Evolutionary conservation across 1,140 invertebrate species (phyloP), one percentile per base, ranked within the genome.

Genomic region (Diuraphis noxia): DNA sequence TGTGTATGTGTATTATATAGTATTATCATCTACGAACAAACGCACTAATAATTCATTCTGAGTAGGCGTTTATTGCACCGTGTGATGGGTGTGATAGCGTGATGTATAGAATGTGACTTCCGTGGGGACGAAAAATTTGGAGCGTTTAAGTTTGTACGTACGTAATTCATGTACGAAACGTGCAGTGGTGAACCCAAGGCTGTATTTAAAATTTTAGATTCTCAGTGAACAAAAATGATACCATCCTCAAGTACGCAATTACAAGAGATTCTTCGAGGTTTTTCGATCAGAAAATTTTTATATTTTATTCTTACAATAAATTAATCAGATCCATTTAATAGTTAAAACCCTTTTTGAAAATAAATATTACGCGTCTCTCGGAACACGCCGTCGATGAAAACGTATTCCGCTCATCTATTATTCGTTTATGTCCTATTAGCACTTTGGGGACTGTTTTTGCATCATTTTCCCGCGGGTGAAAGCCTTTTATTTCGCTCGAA

Each of bases 401-500:
- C 17, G 30, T n/a, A 17, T n/a, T 10, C 17, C 13, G 10, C 13
- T 4, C 30, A 6, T 72, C 19, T 13, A 72, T 72, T 5, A n/a
- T n/a, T n/a, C 30, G 30, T n/a, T n/a, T 36, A 36, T 36, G 34
- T 79, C 21, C 23, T 82, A 25, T 82, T 82, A 82, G 10, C 79
- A 30, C 41, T 85, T 85, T 85, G 17, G 82, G n/a, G 7, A 46
- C 40, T 19, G 25, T 38, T 86, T 86, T 86, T 30, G 34, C n/a
- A 49, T 38, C 25, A 9, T 87, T 52, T 87, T 7, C 8, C 40
- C 9, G n/a, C 21, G 85, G 85, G 41, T 90, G 77, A 90, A 90
- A 90, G 88, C 63, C 41, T 40, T 77, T 77, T 81, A 46, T 36
- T 40, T 46, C 7, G 43, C n/a, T n/a, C 72, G 25, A 90, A 90